Conservation (phyloP, 2,113 vertebrate genomes). For the Sturnira hondurensis region DNA sequence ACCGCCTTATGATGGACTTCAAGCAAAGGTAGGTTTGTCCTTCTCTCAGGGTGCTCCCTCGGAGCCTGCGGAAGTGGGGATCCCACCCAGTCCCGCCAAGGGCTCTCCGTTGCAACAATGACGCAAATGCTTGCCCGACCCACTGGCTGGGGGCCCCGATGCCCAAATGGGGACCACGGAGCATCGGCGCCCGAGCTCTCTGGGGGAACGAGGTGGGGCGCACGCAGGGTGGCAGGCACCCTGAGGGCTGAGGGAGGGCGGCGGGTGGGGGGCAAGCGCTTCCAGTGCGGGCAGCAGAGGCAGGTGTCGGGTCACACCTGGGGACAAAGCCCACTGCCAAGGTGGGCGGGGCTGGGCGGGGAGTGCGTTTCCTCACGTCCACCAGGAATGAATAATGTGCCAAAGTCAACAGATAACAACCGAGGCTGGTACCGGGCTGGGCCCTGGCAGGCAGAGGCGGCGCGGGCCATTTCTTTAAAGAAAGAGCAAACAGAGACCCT, state of each 20-base stretch:
- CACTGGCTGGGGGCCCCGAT: not conserved
- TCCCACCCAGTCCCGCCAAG: accelerated
- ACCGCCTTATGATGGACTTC: accelerated
- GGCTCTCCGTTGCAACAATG: accelerated
- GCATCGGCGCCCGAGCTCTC: not conserved
- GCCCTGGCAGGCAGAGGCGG: slow-evolving; percentile 77
- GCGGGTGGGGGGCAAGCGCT: slow-evolving; percentile 76
- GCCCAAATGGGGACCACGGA: slow-evolving; percentile 41
- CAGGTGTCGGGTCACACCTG: slow-evolving; percentile 72
- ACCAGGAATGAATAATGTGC: slow-evolving; percentile 78
- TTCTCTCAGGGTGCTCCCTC: accelerated
- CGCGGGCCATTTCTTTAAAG: slow-evolving; percentile 80
- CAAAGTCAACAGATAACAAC: slow-evolving; percentile 87
- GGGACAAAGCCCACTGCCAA: slow-evolving; percentile 71
- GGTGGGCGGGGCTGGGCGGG: slow-evolving; percentile 61
- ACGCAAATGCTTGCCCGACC: accelerated
- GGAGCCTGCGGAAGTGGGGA: accelerated
- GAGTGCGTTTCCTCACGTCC: slow-evolving; percentile 81
- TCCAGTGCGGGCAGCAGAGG: slow-evolving; percentile 71
- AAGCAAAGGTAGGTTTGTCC: accelerated
- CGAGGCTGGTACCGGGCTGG: slow-evolving; percentile 74
- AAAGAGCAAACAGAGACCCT: slow-evolving; percentile 81
- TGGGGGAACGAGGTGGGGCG: slow-evolving; percentile 75
- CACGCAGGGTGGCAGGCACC: slow-evolving; percentile 70
- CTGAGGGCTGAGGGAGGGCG: slow-evolving; percentile 69